Evolutionary conservation across 2,888 invertebrate genomes (phyloP), one percentile per base, ranked within the genome.

Genomic region (Choristoneura rosaceana): DNA sequence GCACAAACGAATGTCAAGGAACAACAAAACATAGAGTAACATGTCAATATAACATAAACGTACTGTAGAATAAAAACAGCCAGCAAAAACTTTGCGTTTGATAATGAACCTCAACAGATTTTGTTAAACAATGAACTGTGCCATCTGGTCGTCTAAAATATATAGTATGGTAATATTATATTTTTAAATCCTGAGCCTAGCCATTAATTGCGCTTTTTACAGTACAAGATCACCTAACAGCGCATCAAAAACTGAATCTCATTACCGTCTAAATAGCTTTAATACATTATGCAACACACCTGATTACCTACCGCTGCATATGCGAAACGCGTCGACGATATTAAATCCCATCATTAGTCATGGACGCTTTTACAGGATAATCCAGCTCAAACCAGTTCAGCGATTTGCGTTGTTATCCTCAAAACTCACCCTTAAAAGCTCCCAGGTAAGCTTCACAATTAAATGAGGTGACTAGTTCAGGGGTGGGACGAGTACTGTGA

Each of bases 331-430:
- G 62, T 71, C 43, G 50, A 58, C 63, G 71, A 45, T 58, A 74
- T 70, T 73, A 69, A 74, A 67, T 61, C 66, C 70, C 58, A 52
- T 73, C 73, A 70, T 73, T 73, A 73, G 73, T 70, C 73, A 73
- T 73, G 69, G 73, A 73, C 66, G 73, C 73, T 69, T 65, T 61
- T 69, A 64, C 65, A 63, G 73, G 69, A 73, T 73, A 69, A 73
- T 73, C 73, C 73, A 14, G 43, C 33, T 71, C 52, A 45, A 41
- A 60, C 65, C 69, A 25, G 34, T 62, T 64, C 71, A 74, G 74
- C 74, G 58, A 41, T 71, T 74, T 71, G 8, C 41, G 8, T 9
- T 14, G 33, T 15, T 4, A 43, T 1, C 17, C 41, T 10, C 4
- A 43, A 34, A 58, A 17, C 33, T 3, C 58, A 68, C 47, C 25